A percentile compares a stretch with the other conserved stretches of the same genome.
Evolutionary conservation across 2,888 invertebrate species (phyloP).

Genomic region (Dynastes grantii): DNA sequence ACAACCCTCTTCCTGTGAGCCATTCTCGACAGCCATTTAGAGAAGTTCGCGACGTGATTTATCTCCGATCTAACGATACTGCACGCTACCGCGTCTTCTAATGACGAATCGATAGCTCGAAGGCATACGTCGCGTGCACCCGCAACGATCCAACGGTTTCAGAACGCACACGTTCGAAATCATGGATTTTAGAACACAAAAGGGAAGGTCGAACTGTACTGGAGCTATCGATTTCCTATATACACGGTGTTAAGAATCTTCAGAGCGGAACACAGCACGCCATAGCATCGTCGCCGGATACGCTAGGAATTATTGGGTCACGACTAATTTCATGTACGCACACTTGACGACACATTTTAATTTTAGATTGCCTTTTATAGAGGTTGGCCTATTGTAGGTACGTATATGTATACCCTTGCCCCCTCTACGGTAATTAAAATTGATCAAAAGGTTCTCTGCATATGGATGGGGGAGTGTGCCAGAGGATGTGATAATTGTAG

Average conservation of each 20-base stretch:
- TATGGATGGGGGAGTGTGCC: too few relatives aligned
- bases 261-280: background rate
- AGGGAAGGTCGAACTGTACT: background rate
- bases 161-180: slow-evolving; percentile 7
- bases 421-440: too few relatives aligned
- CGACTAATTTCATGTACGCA: slow-evolving; percentile 7
- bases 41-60: too few relatives aligned
- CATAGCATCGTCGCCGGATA: background rate
- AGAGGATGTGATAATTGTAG: too few relatives aligned
- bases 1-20: too few relatives aligned
- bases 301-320: slow-evolving; percentile 18
- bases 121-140: slow-evolving; percentile 8
- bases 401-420: too few relatives aligned
- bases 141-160: background rate
- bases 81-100: background rate
- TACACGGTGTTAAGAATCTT: background rate
- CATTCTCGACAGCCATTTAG: too few relatives aligned
- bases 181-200: background rate
- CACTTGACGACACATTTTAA: slow-evolving; percentile 9
- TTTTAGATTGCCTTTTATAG: background rate
- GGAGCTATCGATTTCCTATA: background rate
- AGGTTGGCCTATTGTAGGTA: too few relatives aligned
- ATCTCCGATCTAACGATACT: too few relatives aligned
- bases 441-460: too few relatives aligned
- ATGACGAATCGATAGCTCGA: slow-evolving; percentile 19